Conservation (phyloP, 1,140 invertebrate genomes). For the Anoplophora glabripennis region DNA sequence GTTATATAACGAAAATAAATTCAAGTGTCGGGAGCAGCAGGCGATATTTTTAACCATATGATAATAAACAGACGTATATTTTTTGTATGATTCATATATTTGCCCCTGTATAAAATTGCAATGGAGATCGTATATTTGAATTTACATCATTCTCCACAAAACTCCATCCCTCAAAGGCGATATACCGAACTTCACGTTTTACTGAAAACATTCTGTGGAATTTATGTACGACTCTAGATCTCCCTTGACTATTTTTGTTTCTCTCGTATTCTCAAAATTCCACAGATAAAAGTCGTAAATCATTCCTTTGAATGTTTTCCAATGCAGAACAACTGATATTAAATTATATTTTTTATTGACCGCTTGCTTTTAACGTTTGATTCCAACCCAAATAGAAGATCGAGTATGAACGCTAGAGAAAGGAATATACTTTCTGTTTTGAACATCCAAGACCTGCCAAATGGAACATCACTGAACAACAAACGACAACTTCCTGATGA, state of each 20-base stretch:
- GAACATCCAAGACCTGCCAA: no score
- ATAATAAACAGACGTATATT: constrained; percentile 21
- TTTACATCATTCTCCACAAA: constrained; percentile 23
- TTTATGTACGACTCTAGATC: not conserved
- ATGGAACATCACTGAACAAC: no score
- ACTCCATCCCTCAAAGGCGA: constrained; percentile 19
- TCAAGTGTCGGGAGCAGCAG: not conserved
- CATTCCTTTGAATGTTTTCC: constrained; percentile 10
- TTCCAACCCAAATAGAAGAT: no score
- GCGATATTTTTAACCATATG: constrained; percentile 17
- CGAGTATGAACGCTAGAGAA: no score
- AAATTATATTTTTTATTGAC: no score
- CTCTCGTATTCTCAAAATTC: constrained; percentile 11
- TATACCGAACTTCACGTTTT: constrained; percentile 13
- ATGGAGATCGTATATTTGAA: constrained; percentile 22
- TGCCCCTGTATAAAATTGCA: constrained; percentile 17
- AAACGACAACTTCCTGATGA: no score
- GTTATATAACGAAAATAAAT: no score
- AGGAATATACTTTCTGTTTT: no score
- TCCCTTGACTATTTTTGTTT: constrained; percentile 12
- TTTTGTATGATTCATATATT: constrained; percentile 17
- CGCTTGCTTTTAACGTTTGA: no score
- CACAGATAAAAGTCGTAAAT: constrained; percentile 17
- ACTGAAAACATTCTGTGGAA: constrained; percentile 2
- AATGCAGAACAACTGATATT: constrained; percentile 1